phyloP scores from a whole-genome alignment of 2,797 vertebrate genomes.

The Champsocephalus esox region DNA sequence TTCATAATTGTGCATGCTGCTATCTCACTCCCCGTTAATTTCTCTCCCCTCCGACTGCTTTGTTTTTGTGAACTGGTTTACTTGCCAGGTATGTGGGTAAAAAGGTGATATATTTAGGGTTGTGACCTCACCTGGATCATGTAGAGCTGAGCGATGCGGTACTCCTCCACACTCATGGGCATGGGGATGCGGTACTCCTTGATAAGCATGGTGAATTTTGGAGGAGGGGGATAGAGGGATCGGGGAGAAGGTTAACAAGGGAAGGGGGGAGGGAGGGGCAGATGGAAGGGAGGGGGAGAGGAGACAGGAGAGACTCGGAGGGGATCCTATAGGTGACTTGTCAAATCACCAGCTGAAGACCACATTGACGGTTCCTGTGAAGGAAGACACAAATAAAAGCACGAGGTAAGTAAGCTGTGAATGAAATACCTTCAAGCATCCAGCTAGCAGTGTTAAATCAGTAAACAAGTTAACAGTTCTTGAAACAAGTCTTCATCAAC shows the following conservation, averaged over 20 bases:
- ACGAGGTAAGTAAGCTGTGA: not conserved
- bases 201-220: conserved; percentile 91
- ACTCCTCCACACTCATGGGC: conserved; percentile 98
- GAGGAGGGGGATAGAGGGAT: conserved; percentile 30
- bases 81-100: not conserved
- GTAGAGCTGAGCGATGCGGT: conserved; percentile 98
- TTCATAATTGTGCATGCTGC: conserved; percentile 49
- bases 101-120: not conserved
- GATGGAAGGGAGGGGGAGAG: conserved; percentile 48
- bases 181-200: conserved; percentile 98
- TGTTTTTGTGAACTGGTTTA: not conserved
- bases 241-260: conserved; percentile 59
- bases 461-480: conserved; percentile 10
- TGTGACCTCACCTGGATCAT: conserved; percentile 95
- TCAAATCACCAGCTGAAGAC: conserved; percentile 81
- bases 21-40: not conserved
- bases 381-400: conserved; percentile 24
- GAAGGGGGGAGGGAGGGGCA: conserved; percentile 35
- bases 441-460: not conserved
- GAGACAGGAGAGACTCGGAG: conserved; percentile 42
- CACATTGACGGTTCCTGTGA: conserved; percentile 87
- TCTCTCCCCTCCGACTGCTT: not conserved
- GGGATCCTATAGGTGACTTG: conserved; percentile 73
- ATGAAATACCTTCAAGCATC: conserved; percentile 4
- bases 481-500: conserved; percentile 22